Conservation (phyloP, 2,113 vertebrate species). For the Tiliqua scincoides region DNA sequence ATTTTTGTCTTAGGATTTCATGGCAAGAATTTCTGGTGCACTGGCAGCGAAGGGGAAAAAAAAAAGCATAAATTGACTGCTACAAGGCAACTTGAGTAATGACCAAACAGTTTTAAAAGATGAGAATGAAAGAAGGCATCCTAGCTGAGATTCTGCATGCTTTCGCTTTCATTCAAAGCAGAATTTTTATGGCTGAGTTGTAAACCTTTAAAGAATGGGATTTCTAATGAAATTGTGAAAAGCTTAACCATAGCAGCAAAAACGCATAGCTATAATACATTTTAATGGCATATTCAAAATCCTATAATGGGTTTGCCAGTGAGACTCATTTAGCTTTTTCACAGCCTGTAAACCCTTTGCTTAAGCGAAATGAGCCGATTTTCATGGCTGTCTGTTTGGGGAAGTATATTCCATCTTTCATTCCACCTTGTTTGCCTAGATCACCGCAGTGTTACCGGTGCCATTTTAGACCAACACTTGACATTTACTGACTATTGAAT, state of each 20-base stretch:
- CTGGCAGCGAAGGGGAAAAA: not conserved
- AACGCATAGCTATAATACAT: conserved; percentile 19
- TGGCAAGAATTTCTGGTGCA: not conserved
- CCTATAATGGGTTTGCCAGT: conserved; percentile 10
- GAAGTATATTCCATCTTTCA: not conserved
- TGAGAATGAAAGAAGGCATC: conserved; percentile 7
- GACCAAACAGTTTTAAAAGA: not conserved
- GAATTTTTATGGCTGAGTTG: conserved; percentile 14
- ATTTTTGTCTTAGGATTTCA: not conserved
- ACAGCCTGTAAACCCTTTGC: conserved; percentile 13
- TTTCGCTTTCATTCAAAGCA: conserved; percentile 20
- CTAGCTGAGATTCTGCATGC: not conserved
- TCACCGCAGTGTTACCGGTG: not conserved
- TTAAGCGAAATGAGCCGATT: conserved; percentile 38
- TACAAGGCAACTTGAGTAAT: not conserved
- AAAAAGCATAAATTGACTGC: not conserved
- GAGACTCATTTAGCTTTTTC: conserved; percentile 33
- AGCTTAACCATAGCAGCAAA: conserved; percentile 15
- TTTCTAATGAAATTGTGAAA: conserved; percentile 23
- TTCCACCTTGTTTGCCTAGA: not conserved
- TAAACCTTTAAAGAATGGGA: conserved; percentile 1
- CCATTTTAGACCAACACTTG: not conserved
- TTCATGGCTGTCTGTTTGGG: not conserved
- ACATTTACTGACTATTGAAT: not conserved
- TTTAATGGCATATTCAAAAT: conserved; percentile 31